A percentile compares a stretch with the other conserved stretches of the same genome.
Conservation (phyloP, 2,888 invertebrate genomes). For the Eupelmus urozonus region DNA sequence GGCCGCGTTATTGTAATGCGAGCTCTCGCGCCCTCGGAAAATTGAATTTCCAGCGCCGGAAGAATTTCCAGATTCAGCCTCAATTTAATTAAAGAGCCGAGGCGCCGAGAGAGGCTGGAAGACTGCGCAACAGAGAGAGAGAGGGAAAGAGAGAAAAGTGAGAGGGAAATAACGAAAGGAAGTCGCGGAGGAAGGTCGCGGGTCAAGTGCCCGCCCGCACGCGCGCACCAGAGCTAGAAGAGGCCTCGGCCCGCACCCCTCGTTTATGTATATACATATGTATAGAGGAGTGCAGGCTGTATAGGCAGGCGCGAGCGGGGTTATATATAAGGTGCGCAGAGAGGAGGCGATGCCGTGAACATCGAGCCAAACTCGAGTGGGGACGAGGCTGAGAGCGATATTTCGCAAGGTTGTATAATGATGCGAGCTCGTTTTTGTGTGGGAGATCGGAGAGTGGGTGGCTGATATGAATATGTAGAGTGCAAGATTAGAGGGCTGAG, state of each 20-base stretch:
- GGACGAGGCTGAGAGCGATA: too few species aligned
- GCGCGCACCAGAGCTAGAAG: not conserved
- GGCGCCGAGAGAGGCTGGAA: not conserved
- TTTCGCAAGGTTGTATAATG: too few species aligned
- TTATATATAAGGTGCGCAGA: too few species aligned
- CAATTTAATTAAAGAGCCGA: slow-evolving; percentile 50
- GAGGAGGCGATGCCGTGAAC: too few species aligned
- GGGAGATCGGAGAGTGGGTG: too few species aligned
- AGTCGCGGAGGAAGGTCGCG: slow-evolving; percentile 45
- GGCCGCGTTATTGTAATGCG: slow-evolving; percentile 31
- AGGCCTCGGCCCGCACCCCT: not conserved
- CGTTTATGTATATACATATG: not conserved
- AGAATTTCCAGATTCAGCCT: slow-evolving; percentile 48
- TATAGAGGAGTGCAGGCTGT: not conserved
- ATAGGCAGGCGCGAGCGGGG: too few species aligned
- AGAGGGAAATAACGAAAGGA: slow-evolving; percentile 46
- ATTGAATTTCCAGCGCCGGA: slow-evolving; percentile 40
- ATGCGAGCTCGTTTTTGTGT: too few species aligned
- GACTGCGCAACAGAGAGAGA: not conserved
- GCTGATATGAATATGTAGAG: too few species aligned
- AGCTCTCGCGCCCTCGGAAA: not conserved
- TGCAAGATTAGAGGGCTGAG: too few species aligned
- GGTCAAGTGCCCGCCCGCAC: slow-evolving; percentile 37
- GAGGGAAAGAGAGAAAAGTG: not conserved
- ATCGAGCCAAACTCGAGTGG: too few species aligned